These are phyloP conservation scores for Cephus runcator DNA, from an alignment of 2,888 invertebrate species.

Conservation along the genomic window DNA sequence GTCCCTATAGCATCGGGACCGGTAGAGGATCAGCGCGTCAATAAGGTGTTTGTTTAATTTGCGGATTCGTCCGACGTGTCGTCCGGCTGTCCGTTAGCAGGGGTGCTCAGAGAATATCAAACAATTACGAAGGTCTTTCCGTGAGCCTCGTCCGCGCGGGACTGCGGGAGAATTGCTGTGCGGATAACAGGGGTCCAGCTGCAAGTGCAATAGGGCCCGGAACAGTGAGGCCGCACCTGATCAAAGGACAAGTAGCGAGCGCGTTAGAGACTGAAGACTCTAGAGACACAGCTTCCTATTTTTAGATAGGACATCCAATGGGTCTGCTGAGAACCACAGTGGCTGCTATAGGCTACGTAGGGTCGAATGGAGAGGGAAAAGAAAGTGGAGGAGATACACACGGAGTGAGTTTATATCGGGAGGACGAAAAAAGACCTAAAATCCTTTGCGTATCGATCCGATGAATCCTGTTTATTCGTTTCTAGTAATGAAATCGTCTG, in stretches of 20 bases:
- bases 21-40: conserved; percentile 56
- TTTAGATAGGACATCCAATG: not conserved
- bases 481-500: not conserved
- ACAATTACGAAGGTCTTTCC: not conserved
- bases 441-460: not conserved
- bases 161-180: not conserved
- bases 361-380: not conserved
- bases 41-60: conserved; percentile 61
- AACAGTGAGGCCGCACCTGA: not conserved
- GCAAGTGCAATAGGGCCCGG: not conserved
- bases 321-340: not conserved
- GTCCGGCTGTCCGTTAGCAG: conserved; percentile 12
- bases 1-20: not conserved
- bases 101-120: conserved; percentile 4
- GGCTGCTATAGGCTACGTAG: not conserved
- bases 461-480: not conserved
- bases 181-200: not conserved
- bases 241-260: not conserved
- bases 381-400: not conserved
- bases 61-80: conserved; percentile 38
- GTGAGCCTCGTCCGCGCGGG: conserved; percentile 4
- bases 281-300: not conserved
- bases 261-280: not conserved
- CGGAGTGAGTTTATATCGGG: not conserved
- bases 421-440: not conserved